These are phyloP conservation scores for Pipa parva DNA, from an alignment of 2,113 vertebrate species.

Conservation along the genomic window DNA sequence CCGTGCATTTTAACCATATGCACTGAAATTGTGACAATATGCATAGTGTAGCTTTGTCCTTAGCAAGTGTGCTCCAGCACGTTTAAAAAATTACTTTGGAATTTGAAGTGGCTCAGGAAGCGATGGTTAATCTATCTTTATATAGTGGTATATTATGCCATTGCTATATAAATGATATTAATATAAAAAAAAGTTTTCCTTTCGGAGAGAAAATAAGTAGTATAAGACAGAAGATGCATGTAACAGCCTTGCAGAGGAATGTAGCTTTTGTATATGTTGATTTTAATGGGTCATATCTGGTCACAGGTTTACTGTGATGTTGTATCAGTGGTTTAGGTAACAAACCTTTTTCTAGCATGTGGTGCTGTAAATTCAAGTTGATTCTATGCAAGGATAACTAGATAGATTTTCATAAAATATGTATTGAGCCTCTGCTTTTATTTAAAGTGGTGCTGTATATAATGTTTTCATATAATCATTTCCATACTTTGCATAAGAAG, in stretches of 20 bases:
- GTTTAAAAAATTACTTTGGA: background rate
- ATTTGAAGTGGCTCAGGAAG: background rate
- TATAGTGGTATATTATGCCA: no score
- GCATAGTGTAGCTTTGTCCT: no score
- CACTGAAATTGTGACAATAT: no score
- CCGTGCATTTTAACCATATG: no score
- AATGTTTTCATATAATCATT: background rate
- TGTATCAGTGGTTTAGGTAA: no score
- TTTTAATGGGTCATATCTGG: background rate
- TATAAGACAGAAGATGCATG: background rate
- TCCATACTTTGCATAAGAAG: no score
- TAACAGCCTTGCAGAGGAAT: background rate
- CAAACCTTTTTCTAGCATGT: background rate
- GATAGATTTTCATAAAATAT: background rate
- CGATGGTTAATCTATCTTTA: no score
- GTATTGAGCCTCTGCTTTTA: background rate
- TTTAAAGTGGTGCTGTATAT: background rate
- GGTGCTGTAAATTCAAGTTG: background rate
- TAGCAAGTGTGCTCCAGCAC: no score
- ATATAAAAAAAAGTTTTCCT: no score
- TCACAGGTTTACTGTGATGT: no score
- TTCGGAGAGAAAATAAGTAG: no score
- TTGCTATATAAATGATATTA: no score
- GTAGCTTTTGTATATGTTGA: background rate
- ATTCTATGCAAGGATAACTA: background rate